A percentile compares a stretch with the other conserved stretches of the same genome.
Conservation (phyloP, 2,797 vertebrate genomes). For the Rachycentron canadum region DNA sequence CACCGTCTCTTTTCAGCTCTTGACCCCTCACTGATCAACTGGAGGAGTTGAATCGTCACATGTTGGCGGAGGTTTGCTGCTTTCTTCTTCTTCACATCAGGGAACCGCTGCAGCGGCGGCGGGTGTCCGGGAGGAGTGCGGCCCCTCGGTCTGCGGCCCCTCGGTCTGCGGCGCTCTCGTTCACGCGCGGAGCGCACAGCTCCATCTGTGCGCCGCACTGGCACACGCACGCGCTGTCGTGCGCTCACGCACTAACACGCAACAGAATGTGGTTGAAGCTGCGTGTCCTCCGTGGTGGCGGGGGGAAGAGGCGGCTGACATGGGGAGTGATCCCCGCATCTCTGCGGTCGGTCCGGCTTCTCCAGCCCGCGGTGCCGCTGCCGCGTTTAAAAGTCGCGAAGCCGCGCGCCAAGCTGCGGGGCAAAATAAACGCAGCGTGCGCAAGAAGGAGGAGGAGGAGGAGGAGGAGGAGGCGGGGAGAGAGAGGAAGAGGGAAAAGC, state of each 20-base stretch:
- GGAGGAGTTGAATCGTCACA: slow-evolving; percentile 29
- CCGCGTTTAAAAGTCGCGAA: not conserved
- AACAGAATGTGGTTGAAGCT: slow-evolving; percentile 1
- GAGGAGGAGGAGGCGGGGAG: not conserved
- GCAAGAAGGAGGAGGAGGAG: slow-evolving; percentile 7
- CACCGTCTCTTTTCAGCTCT: slow-evolving; percentile 19
- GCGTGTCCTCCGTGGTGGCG: not conserved
- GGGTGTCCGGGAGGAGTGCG: slow-evolving; percentile 47
- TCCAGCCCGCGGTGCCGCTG: not conserved
- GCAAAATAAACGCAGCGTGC: slow-evolving; percentile 28
- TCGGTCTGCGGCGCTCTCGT: slow-evolving; percentile 14
- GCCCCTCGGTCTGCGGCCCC: not conserved
- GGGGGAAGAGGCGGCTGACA: not conserved
- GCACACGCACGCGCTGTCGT: not conserved
- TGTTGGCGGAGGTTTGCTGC: slow-evolving; percentile 29
- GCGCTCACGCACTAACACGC: not conserved
- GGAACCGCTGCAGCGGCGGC: slow-evolving; percentile 38
- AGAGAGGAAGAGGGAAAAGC: slow-evolving; percentile 15
- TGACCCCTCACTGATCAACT: slow-evolving; percentile 14
- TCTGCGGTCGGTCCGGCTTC: slow-evolving; percentile 9
- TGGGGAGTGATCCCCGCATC: slow-evolving; percentile 24
- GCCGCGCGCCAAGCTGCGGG: not conserved
- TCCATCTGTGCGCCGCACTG: slow-evolving; percentile 49
- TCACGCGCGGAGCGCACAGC: slow-evolving; percentile 20
- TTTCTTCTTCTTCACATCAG: slow-evolving; percentile 25